These are phyloP conservation scores for Enteromius unitaeniatus DNA, from an alignment of 2,797 vertebrate species.

Conservation along the genomic window DNA sequence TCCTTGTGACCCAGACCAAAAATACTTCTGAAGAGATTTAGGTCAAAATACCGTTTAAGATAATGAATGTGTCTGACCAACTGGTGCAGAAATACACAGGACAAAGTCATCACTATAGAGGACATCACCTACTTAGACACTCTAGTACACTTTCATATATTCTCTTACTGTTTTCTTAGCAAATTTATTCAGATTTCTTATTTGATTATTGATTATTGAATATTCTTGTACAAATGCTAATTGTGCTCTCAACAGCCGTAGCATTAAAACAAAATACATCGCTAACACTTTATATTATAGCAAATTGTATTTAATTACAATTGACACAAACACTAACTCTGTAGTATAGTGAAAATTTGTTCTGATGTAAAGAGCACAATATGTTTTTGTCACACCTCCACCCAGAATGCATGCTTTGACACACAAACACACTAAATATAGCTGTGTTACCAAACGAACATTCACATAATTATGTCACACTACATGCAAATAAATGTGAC, in stretches of 20 bases:
- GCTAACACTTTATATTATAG: neutral
- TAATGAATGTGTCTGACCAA: constrained; percentile 18
- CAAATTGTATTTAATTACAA: neutral
- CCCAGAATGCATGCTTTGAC: neutral
- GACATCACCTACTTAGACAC: neutral
- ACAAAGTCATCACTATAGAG: constrained; percentile 2
- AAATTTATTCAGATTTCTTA: neutral
- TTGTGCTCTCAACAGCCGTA: neutral
- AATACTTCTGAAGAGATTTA: constrained; percentile 8
- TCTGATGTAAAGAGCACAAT: neutral
- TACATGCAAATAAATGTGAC: constrained; percentile 12
- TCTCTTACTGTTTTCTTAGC: neutral
- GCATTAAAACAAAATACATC: neutral
- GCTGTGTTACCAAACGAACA: neutral
- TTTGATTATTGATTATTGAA: neutral
- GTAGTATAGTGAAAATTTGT: neutral
- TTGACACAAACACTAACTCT: neutral
- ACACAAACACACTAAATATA: neutral
- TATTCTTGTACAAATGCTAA: neutral
- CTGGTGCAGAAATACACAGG: neutral
- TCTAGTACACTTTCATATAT: neutral
- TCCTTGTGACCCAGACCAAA: neutral
- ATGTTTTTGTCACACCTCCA: neutral
- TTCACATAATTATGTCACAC: neutral
- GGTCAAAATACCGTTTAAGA: neutral